Base-by-base conservation (phyloP, 2,888 invertebrate species). In the Spodoptera littoralis region DNA sequence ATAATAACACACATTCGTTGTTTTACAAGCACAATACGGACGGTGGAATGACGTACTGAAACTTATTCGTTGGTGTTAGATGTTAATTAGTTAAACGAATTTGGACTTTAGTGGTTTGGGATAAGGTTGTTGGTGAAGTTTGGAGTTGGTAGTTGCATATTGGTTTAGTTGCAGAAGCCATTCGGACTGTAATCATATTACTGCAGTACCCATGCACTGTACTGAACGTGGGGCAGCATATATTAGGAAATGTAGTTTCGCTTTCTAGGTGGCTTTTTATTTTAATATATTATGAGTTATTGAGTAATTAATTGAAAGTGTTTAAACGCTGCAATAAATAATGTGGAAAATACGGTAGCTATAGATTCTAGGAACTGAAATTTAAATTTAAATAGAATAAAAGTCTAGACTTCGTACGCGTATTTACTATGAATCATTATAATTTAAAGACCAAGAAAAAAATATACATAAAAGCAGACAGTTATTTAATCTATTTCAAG, bases 181-280 rank as follows among this genome's bases (percentile, higher is more conserved):
- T 84, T 65, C 60, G 55, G 72, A 67, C 70, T 74, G 78, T 87
- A 89, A 88, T 88, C 79, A 83, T 82, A 88, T 88, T 89, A 88
- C 82, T 69, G 82, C 79, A 79, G 77, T 36, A 83, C 73, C 74
- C 66, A 65, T 52, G 70, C 59, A 76, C 67, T 59, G 73, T 69
- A 64, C 73, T 76, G 80, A 80, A 67, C 63, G 71, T 72, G 68
- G 59, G 65, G 47, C 64, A 62, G 70, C 67, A 81, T 79, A 69
- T 45, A 77, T 80, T 70, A 65, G 72, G 74, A 77, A 79, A 79
- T 63, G 49, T 57, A 79, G 68, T 74, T 78, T 80, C 73, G 64
- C 78, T 80, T 80, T 81, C 76, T 69, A 70, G 48, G 56, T 62
- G 60, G n/a, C 60, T 64, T 64, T 73, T 76, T 71, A 62, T 68